phyloP scores from a whole-genome alignment of 1,140 invertebrate species.

The Eupristina koningsbergeri region DNA sequence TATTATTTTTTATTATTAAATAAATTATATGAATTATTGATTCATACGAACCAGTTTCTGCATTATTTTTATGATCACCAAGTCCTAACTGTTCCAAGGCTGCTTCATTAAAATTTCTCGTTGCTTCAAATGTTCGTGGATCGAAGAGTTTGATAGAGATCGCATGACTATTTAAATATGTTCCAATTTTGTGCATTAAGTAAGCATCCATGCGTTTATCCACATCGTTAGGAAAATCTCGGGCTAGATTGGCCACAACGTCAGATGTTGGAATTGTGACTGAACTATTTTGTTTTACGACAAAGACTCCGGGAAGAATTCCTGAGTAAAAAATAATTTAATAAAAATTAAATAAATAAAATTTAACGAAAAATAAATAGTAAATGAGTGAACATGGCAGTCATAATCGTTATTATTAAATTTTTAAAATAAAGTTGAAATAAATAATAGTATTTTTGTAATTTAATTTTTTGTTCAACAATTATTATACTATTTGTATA shows the following conservation, averaged over 20 bases:
- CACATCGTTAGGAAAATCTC: slow-evolving; percentile 82
- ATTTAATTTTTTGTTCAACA: too few species aligned
- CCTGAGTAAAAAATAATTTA: slow-evolving; percentile 50
- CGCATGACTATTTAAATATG: slow-evolving; percentile 81
- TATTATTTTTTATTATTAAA: background rate
- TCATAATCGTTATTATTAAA: too few species aligned
- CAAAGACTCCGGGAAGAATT: slow-evolving; percentile 81
- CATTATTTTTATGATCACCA: slow-evolving; percentile 47
- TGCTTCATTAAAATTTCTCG: slow-evolving; percentile 70
- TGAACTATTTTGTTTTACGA: slow-evolving; percentile 79
- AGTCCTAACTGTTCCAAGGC: slow-evolving; percentile 66
- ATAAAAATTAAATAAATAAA: background rate
- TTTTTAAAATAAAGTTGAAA: too few species aligned
- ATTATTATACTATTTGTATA: too few species aligned
- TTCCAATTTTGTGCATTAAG: slow-evolving; percentile 80
- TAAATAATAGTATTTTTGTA: too few species aligned
- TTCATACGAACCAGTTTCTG: slow-evolving; percentile 60
- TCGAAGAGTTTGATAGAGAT: slow-evolving; percentile 83
- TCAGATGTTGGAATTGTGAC: slow-evolving; percentile 75
- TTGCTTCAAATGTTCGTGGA: slow-evolving; percentile 76
- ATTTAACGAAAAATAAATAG: too few species aligned
- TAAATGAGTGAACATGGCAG: too few species aligned
- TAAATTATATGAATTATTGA: background rate
- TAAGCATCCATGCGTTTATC: slow-evolving; percentile 85
- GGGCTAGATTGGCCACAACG: slow-evolving; percentile 80